Base-by-base conservation (phyloP, 2,888 invertebrate genomes). In the Uropetala carovei region DNA sequence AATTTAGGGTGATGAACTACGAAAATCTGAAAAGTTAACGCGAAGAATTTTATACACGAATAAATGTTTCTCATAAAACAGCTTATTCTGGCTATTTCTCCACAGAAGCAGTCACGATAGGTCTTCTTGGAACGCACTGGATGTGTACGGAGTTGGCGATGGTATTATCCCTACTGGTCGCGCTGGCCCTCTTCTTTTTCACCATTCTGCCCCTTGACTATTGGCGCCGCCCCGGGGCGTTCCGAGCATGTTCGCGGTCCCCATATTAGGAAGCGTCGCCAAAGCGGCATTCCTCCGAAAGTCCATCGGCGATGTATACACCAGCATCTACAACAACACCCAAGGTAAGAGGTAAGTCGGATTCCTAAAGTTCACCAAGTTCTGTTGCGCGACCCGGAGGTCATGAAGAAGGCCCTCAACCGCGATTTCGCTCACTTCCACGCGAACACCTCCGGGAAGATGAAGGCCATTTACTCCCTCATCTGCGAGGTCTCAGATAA, bases 371-470 rank as follows among this genome's bases (percentile, higher is more conserved):
- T 56, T 93, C 13, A 43, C 22, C 14, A 95, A 96, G 75, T 97
- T 59, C 94, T 97, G 59, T 95, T 97, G 14, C 95, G 97, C 92
- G 97, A 97, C 94, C 96, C 96, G 14, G 96, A 96, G 16, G 94
- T 97, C 93, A 96, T 96, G 0, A 94, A 94, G 64, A 95, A 96
- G 91, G 95, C 97, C 30, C 94, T 97, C 93, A 95, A 96, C 83
- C 96, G 95, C 93, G 97, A 97, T 94, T 95, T 95, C 18, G 95
- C 96, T 94, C 10, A 89, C 68, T 97, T 97, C 93, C 96, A 96
- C 94, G 97, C 97, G 93, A 96, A 97, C 89, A 82, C 30, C 7
- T 22, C 22, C 1, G 83, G 82, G 11, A 81, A 64, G 30, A 81
- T 92, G 59, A 81, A 59, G 84, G 83, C 27, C 8, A 92, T 92